These are phyloP conservation scores for Dichetophora obliterata DNA, from an alignment of 2,888 invertebrate species.

Conservation along the genomic window DNA sequence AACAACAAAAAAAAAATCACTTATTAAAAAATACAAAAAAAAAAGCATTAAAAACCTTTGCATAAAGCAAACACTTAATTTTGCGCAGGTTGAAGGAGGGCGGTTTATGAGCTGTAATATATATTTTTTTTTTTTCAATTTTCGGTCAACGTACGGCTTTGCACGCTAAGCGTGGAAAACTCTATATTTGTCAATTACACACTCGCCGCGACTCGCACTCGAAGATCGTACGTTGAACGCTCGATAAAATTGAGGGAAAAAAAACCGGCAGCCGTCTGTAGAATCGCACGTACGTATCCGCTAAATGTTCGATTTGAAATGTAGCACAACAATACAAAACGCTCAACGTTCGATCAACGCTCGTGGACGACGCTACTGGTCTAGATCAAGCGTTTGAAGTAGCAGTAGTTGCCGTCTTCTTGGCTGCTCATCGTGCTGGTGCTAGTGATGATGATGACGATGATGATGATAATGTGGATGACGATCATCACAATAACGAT, in stretches of 20 bases:
- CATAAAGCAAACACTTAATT: too few species aligned
- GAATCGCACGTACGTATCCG: not conserved
- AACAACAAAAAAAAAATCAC: not conserved
- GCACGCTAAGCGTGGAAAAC: not conserved
- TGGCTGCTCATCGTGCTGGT: constrained; percentile 35
- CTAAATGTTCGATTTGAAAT: constrained; percentile 9
- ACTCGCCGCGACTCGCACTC: not conserved
- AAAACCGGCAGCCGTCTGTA: constrained; percentile 5
- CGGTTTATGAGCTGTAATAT: too few species aligned
- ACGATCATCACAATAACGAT: not conserved
- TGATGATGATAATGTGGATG: too few species aligned
- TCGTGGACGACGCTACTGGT: not conserved
- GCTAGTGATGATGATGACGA: not conserved
- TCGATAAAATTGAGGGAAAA: too few species aligned
- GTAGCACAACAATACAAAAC: constrained; percentile 3
- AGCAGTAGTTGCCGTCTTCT: constrained; percentile 34
- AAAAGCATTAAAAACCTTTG: not conserved
- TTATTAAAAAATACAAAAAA: not conserved
- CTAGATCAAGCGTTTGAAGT: not conserved
- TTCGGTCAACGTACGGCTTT: not conserved
- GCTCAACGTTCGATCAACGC: not conserved
- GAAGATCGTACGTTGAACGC: too few species aligned
- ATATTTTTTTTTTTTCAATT: too few species aligned
- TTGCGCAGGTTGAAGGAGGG: too few species aligned
- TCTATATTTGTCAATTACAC: not conserved